A percentile compares a stretch with the other conserved stretches of the same genome.
Evolutionary conservation across 2,113 vertebrate species (phyloP).

Genomic region (Opisthocomus hoazin): DNA sequence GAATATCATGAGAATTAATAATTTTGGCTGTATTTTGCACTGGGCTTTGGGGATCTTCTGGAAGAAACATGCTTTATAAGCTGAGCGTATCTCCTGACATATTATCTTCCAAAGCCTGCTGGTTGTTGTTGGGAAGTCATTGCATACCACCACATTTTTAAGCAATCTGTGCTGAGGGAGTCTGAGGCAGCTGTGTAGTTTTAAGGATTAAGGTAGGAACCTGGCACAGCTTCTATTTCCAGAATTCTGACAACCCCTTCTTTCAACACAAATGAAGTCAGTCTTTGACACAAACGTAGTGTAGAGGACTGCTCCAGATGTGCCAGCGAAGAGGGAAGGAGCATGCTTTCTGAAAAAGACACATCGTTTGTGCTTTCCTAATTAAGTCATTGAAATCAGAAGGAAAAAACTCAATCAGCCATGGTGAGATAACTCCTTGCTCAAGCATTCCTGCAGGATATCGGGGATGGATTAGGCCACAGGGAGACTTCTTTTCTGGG

Average conservation of each 20-base stretch:
- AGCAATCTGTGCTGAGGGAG: background rate
- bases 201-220: conserved; percentile 48
- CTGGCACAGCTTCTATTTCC: conserved; percentile 10
- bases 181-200: conserved; percentile 26
- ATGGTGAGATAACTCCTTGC: background rate
- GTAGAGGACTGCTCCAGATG: background rate
- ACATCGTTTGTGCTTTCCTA: background rate
- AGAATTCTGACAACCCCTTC: conserved; percentile 27
- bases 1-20: background rate
- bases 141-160: background rate
- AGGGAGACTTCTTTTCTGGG: background rate
- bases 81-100: background rate
- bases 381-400: background rate
- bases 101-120: background rate
- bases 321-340: background rate
- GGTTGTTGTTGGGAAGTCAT: background rate
- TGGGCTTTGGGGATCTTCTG: background rate
- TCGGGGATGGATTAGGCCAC: background rate
- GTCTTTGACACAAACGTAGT: background rate
- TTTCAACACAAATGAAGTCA: conserved; percentile 55
- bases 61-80: background rate
- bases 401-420: conserved; percentile 9
- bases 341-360: background rate
- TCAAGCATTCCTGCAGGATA: background rate
- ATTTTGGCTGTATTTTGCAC: background rate